phyloP scores from a whole-genome alignment of 2,113 vertebrate genomes.

The Notechis scutatus region DNA sequence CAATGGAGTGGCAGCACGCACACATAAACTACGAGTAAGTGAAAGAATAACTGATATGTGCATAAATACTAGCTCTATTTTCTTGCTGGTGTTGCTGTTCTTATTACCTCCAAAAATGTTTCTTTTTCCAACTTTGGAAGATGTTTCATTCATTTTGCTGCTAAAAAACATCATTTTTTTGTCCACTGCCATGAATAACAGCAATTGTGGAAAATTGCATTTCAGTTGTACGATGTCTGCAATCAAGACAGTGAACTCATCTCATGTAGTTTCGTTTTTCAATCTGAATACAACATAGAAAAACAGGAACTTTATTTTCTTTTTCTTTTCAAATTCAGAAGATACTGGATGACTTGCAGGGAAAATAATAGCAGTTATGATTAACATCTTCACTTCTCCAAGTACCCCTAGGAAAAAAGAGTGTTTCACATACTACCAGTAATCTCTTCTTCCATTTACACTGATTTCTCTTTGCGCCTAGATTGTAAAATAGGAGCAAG shows the following conservation, averaged over 20 bases:
- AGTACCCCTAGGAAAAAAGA: neutral
- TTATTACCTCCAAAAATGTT: neutral
- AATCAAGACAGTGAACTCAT: neutral
- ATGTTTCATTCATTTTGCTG: neutral
- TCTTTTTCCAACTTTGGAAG: neutral
- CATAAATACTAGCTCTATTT: neutral
- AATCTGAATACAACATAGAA: neutral
- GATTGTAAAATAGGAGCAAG: slow-evolving; percentile 27
- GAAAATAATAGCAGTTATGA: neutral
- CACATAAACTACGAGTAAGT: slow-evolving; percentile 85
- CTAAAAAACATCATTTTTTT: neutral
- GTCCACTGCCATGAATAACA: neutral
- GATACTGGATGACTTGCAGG: neutral
- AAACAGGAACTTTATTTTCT: neutral
- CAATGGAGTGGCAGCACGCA: slow-evolving; percentile 87
- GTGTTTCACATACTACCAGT: neutral
- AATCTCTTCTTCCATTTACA: neutral
- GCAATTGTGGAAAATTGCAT: neutral
- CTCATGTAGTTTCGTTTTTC: neutral
- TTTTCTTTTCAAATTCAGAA: neutral
- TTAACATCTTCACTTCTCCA: neutral
- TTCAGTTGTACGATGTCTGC: neutral
- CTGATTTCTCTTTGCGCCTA: slow-evolving; percentile 30
- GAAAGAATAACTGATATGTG: neutral
- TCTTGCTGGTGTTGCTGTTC: neutral